Evolutionary conservation across 2,888 invertebrate genomes (phyloP).

Genomic region (Tholera decimalis): DNA sequence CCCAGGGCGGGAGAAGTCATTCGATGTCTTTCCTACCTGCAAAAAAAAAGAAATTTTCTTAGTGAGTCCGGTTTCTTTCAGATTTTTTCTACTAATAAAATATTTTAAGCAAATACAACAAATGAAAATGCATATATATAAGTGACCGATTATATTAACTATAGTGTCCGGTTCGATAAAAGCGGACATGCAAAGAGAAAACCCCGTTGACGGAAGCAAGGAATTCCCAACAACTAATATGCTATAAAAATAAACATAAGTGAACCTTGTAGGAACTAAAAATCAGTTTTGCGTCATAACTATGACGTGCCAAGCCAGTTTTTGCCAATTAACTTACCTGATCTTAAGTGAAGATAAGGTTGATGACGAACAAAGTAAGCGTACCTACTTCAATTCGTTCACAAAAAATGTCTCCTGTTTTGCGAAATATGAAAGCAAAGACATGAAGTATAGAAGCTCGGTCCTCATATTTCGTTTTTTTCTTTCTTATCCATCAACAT

Average conservation of each 20-base stretch:
- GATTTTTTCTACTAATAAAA: not conserved
- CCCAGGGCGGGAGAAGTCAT: too few relatives aligned
- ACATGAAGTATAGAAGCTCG: too few relatives aligned
- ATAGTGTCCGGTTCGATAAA: slow-evolving; percentile 28
- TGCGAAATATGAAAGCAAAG: too few relatives aligned
- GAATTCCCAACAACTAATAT: slow-evolving; percentile 55
- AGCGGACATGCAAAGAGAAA: slow-evolving; percentile 47
- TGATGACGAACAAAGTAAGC: not conserved
- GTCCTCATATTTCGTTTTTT: too few relatives aligned
- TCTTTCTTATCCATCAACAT: too few relatives aligned
- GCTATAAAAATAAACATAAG: slow-evolving; percentile 17
- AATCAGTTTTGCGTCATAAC: slow-evolving; percentile 29
- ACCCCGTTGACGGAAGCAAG: slow-evolving; percentile 61
- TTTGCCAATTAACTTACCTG: not conserved
- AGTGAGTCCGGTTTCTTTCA: too few relatives aligned
- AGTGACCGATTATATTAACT: not conserved
- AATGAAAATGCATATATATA: slow-evolving; percentile 7
- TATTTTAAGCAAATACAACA: not conserved
- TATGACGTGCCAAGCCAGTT: slow-evolving; percentile 27
- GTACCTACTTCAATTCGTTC: not conserved
- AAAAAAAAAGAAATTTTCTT: too few relatives aligned
- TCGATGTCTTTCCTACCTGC: too few relatives aligned
- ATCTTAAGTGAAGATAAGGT: slow-evolving; percentile 18
- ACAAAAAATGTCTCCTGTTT: not conserved
- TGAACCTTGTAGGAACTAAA: slow-evolving; percentile 11